Base-by-base conservation (phyloP, 1,140 invertebrate genomes). In the Hyles euphorbiae region DNA sequence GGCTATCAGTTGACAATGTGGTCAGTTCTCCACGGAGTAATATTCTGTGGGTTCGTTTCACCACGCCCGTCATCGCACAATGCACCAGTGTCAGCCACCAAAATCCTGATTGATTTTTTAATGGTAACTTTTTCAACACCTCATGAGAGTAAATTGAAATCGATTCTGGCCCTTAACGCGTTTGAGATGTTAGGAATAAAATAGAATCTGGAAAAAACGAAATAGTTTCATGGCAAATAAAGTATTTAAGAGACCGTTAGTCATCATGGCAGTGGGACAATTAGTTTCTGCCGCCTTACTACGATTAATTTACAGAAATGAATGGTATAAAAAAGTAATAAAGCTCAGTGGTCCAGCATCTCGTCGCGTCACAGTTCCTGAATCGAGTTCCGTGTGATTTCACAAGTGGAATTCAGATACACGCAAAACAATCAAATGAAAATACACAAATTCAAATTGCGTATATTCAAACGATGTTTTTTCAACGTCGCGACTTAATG, bases 101-200 rank as follows among this genome's bases (percentile, higher is more conserved):
- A 67, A 58, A 65, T 81, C 85, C 78, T 85, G 81, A 85, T 87
- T 81, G 82, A 88, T 85, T 88, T 88, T 84, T 85, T 88, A 64
- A 58, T 67, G 47, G 67, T 22, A 54, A 65, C 63, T 76, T 82
- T 83, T 80, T 76, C 51, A 62, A 65, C 60, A 76, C 61, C 67
- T 64, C 60, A 44, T 11, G 11, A 59, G 55, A 71, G 67, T 74
- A 78, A 78, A 81, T 81, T 79, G 76, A 72, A 78, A 73, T 63
- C 56, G 63, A 73, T 71, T 68, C 61, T 64, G 66, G 64, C 63
- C 67, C 63, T 72, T 68, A 54, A 45, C 36, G 43, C 32, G 54
- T 34, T 7, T 45, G n/a, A 22, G 7, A 5, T 22, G 54, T 56
- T 22, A 34, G 45, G 22, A 22, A 22, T 22, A 46, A 56, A 48